These are phyloP conservation scores for Protonemura montana DNA, from an alignment of 2,888 invertebrate genomes.

Conservation along the genomic window DNA sequence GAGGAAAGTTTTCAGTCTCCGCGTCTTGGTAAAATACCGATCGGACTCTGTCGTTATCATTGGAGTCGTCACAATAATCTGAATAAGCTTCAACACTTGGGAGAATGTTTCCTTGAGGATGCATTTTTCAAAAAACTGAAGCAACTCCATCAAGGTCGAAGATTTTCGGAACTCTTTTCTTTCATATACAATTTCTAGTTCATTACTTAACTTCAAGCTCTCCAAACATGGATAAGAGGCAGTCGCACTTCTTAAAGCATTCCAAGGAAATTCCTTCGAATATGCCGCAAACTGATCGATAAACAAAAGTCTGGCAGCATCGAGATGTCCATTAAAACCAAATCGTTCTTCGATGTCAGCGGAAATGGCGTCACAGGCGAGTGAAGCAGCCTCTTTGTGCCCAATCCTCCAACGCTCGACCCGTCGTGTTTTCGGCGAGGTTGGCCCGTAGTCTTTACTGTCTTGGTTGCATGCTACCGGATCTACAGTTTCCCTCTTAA, in stretches of 20 bases:
- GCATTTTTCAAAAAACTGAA: slow-evolving; percentile 51
- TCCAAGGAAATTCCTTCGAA: slow-evolving; percentile 39
- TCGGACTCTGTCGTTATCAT: slow-evolving; percentile 53
- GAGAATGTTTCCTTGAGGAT: slow-evolving; percentile 51
- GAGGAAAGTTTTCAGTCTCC: neutral
- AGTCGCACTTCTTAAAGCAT: neutral
- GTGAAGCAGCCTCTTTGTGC: slow-evolving; percentile 49
- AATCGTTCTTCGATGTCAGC: slow-evolving; percentile 51
- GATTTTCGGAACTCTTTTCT: slow-evolving; percentile 51
- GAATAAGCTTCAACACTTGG: slow-evolving; percentile 52
- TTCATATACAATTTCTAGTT: slow-evolving; percentile 52
- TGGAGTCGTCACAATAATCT: slow-evolving; percentile 53
- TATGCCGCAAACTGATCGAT: slow-evolving; percentile 50
- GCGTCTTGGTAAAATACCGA: slow-evolving; percentile 50
- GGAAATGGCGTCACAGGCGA: slow-evolving; percentile 53
- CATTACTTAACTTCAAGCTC: slow-evolving; percentile 52
- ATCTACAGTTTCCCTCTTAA: neutral
- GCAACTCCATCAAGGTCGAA: slow-evolving; percentile 47
- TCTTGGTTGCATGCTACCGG: slow-evolving; percentile 36
- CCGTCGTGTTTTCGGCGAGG: too few species aligned
- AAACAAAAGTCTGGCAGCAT: slow-evolving; percentile 52
- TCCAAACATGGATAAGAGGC: slow-evolving; percentile 50
- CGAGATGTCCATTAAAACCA: slow-evolving; percentile 52
- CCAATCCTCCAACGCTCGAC: neutral
- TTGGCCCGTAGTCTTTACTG: too few species aligned